Percentiles rank a stretch among this genome's conserved stretches.
Conservation (phyloP, 1,140 invertebrate species). For the Cataglyphis hispanica region DNA sequence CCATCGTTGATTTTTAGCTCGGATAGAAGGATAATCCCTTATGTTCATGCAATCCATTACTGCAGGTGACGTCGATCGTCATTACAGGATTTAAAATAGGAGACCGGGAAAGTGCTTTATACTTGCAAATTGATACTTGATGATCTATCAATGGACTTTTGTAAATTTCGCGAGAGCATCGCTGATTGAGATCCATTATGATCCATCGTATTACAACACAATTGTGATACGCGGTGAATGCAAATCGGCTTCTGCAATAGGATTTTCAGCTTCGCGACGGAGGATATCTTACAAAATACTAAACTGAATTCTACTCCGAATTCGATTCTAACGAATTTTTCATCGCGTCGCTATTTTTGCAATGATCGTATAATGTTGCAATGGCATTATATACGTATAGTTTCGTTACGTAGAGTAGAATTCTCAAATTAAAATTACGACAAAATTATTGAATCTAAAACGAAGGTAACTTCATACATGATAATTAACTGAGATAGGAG, state of each 20-base stretch:
- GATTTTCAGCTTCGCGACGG: background rate
- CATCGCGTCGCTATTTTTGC: background rate
- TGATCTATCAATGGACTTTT: slow-evolving; percentile 2
- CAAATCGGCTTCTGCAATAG: slow-evolving; percentile 27
- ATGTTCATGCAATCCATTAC: slow-evolving; percentile 31
- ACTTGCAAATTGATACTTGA: slow-evolving; percentile 43
- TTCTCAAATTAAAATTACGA: background rate
- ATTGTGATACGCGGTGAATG: background rate
- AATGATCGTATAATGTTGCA: background rate
- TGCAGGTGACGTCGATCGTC: background rate
- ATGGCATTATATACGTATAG: background rate
- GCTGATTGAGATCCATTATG: slow-evolving; percentile 2
- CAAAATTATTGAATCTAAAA: background rate
- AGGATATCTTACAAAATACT: background rate
- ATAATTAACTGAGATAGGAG: background rate
- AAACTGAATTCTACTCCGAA: background rate
- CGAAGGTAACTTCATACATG: background rate
- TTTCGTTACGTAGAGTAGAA: background rate
- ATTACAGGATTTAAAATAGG: slow-evolving; percentile 12
- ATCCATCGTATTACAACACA: background rate
- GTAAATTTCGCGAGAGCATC: slow-evolving; percentile 4
- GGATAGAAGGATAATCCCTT: background rate
- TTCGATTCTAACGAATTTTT: background rate
- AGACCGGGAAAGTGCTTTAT: slow-evolving; percentile 9
- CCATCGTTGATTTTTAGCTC: background rate